Base-by-base conservation (phyloP, 2,888 invertebrate genomes). In the Reticulitermes lucifugus region DNA sequence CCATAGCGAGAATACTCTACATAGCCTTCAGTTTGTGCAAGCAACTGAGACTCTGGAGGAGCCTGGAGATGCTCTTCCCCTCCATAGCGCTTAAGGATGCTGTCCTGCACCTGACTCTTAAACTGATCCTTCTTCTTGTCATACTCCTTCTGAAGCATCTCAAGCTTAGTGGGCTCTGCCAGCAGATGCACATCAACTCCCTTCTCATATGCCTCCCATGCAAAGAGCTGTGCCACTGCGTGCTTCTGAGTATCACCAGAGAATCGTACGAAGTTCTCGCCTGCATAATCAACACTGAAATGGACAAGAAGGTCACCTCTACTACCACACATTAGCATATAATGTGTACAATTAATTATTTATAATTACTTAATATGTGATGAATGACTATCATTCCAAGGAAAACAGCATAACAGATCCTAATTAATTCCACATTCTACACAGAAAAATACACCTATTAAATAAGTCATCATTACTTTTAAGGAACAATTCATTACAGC, bases 111-210 rank as follows among this genome's bases (percentile, higher is more conserved):
- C 91, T 96, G 93, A 21, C 96, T 95, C 91, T 99, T 98, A 88
- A 97, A 96, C 88, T 96, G 96, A 70, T 97, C 96, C 90, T 97
- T 97, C 90, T 98, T 97, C 88, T 96, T 94, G 85, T 96, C 95
- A 90, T 97, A 99, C 90, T 99, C 97, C 84, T 96, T 94, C 90
- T 98, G 96, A 86, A 99, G 91, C 88, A 98, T 91, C 91, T 99
- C 99, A 87, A 99, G 92, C 91, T 99, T 99, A 21, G 99, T 99
- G 12, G 99, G 99, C 91, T 99, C 99, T 5, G 99, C 99, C 88
- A 99, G 93, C 85, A 99, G 93, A 90, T 99, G 98, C 43, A 98
- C 98, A 91, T 98, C 98, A 0, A 98, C 96, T 6, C 98, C 98
- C 88, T 95, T 94, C 85, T 97, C 96, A 89, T 97, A 96, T 6